phyloP scores from a whole-genome alignment of 2,888 invertebrate genomes.

The Drosophila colorata region DNA sequence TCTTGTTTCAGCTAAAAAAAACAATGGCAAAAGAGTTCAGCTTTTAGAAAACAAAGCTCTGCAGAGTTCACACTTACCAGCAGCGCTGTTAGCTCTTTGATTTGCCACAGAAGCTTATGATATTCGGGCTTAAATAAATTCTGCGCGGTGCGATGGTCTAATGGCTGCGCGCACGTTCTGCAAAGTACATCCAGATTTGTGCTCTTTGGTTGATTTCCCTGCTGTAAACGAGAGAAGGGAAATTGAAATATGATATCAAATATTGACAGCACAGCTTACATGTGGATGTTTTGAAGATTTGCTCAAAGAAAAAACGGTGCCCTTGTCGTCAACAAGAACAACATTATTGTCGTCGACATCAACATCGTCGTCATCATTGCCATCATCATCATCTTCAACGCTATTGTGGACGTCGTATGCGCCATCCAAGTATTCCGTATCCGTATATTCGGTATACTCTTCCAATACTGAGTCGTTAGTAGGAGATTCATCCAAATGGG shows the following conservation, averaged over 20 bases:
- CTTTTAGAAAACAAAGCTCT: background rate
- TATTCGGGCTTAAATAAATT: constrained; percentile 44
- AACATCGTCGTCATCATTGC: background rate
- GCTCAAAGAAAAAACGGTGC: background rate
- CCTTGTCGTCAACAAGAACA: constrained; percentile 1
- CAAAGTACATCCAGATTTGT: constrained; percentile 20
- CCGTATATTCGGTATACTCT: constrained; percentile 28
- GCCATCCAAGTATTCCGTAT: constrained; percentile 44
- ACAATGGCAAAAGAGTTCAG: background rate
- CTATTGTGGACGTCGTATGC: constrained; percentile 6
- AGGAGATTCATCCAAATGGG: constrained; percentile 2
- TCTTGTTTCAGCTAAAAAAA: constrained; percentile 30
- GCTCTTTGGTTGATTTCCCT: background rate
- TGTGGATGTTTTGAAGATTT: background rate
- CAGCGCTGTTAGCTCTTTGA: constrained; percentile 45
- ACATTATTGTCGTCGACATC: constrained; percentile 4
- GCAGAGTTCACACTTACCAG: constrained; percentile 22
- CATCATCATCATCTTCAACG: constrained; percentile 1
- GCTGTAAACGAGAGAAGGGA: background rate
- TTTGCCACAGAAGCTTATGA: constrained; percentile 36
- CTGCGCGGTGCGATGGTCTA: constrained; percentile 11
- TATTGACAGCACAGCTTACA: background rate
- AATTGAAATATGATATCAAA: background rate
- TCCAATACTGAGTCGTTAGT: constrained; percentile 9
- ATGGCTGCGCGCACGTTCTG: constrained; percentile 52